Evolutionary conservation across 1,140 invertebrate genomes (phyloP).

Genomic region (Whitmania pigra): DNA sequence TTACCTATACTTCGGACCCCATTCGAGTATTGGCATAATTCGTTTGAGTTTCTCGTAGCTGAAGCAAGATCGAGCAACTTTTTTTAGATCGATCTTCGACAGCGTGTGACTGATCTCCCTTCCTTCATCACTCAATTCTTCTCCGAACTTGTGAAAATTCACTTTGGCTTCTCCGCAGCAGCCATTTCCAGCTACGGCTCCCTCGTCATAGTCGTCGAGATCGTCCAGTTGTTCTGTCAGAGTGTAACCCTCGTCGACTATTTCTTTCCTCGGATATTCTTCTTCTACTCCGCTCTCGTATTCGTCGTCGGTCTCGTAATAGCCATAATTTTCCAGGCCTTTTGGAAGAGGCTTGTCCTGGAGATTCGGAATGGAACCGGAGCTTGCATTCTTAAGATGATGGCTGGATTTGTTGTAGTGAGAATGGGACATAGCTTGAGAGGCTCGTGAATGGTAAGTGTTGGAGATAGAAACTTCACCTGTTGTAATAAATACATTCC

Average conservation of each 20-base stretch:
- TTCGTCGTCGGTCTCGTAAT: conserved; percentile 1
- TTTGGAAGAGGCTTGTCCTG: too few species aligned
- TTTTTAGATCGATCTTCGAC: conserved; percentile 8
- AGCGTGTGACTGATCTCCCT: conserved; percentile 11
- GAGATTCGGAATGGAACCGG: too few species aligned
- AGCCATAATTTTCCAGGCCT: not conserved
- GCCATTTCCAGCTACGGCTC: not conserved
- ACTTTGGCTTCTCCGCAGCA: not conserved
- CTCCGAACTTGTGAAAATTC: conserved; percentile 4
- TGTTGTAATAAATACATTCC: too few species aligned
- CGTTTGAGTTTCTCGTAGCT: conserved; percentile 16
- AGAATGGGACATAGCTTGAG: too few species aligned
- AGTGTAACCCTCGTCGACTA: not conserved
- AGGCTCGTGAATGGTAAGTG: too few species aligned
- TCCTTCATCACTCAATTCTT: conserved; percentile 10
- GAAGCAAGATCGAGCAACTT: not conserved
- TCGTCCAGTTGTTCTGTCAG: conserved; percentile 11
- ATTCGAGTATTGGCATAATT: conserved; percentile 21
- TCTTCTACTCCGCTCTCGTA: not conserved
- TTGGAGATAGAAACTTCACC: too few species aligned
- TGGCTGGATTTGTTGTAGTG: conserved; percentile 8
- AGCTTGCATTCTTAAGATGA: too few species aligned
- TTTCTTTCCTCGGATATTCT: not conserved
- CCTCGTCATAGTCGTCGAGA: conserved; percentile 16
- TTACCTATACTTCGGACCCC: conserved; percentile 23